phyloP scores from a whole-genome alignment of 2,888 invertebrate species.

The Chaitophorus viminalis region DNA sequence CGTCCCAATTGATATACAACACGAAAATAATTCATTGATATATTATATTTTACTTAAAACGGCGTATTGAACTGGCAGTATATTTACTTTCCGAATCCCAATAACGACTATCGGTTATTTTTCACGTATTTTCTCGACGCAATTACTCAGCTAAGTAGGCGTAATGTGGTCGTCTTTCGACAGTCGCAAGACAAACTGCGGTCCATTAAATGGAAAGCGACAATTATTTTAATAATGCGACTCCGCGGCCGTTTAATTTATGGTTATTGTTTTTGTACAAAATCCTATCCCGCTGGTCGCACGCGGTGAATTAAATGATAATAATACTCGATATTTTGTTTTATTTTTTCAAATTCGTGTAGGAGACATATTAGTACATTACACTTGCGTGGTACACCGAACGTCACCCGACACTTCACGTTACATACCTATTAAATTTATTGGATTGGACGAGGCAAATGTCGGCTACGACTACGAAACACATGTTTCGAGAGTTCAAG shows the following conservation, averaged over 20 bases:
- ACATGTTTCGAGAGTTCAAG: background rate
- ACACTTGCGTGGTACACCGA: background rate
- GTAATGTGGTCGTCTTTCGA: slow-evolving; percentile 25
- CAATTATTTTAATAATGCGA: slow-evolving; percentile 39
- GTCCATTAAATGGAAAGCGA: slow-evolving; percentile 35
- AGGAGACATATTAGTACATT: background rate
- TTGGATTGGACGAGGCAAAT: background rate
- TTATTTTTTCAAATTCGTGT: background rate
- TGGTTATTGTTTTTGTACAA: slow-evolving; percentile 17
- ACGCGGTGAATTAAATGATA: background rate
- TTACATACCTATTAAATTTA: background rate
- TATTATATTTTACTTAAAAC: too few relatives aligned
- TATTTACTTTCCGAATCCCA: background rate
- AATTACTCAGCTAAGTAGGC: slow-evolving; percentile 21
- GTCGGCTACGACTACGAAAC: background rate
- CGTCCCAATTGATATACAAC: too few relatives aligned
- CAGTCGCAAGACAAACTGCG: slow-evolving; percentile 15
- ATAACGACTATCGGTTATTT: background rate
- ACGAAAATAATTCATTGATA: too few relatives aligned
- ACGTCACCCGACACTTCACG: background rate
- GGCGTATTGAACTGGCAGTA: too few relatives aligned
- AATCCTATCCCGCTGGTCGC: slow-evolving; percentile 10
- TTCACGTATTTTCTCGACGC: background rate
- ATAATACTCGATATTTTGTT: background rate
- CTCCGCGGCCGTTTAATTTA: slow-evolving; percentile 11